Evolutionary conservation across 2,888 invertebrate species (phyloP).

Genomic region (Hesperia comma): DNA sequence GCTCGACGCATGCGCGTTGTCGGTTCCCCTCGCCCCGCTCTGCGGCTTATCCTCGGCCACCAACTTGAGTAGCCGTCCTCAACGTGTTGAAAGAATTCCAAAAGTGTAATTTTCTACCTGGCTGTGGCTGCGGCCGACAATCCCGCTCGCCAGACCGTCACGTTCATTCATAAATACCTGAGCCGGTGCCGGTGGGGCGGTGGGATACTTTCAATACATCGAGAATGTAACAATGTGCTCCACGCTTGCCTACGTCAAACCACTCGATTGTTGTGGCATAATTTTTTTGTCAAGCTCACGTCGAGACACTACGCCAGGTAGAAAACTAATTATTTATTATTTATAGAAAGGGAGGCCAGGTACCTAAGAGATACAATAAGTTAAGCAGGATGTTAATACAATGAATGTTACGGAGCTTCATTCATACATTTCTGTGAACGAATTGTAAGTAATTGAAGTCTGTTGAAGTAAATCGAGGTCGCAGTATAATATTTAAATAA

Average conservation of each 20-base stretch:
- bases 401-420: conserved; percentile 58
- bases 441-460: conserved; percentile 35
- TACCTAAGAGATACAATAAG: conserved; percentile 52
- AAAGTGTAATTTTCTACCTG: conserved; percentile 83
- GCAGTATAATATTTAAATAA: conserved; percentile 23
- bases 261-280: conserved; percentile 69
- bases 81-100: conserved; percentile 79
- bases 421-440: conserved; percentile 59
- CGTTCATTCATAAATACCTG: conserved; percentile 84
- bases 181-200: conserved; percentile 56
- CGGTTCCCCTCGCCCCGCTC: conserved; percentile 78
- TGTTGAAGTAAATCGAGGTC: conserved; percentile 16
- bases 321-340: conserved; percentile 75
- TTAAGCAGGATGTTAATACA: conserved; percentile 76
- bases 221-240: conserved; percentile 53
- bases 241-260: conserved; percentile 61
- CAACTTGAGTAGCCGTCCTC: conserved; percentile 75
- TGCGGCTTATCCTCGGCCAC: conserved; percentile 79
- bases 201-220: conserved; percentile 60
- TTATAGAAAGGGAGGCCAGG: conserved; percentile 60
- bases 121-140: conserved; percentile 71
- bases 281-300: conserved; percentile 70
- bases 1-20: conserved; percentile 78
- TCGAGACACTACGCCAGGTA: conserved; percentile 68
- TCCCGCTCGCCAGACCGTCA: conserved; percentile 72